Evolutionary conservation across 2,113 vertebrate genomes (phyloP).

Genomic region (Pithys albifrons): DNA sequence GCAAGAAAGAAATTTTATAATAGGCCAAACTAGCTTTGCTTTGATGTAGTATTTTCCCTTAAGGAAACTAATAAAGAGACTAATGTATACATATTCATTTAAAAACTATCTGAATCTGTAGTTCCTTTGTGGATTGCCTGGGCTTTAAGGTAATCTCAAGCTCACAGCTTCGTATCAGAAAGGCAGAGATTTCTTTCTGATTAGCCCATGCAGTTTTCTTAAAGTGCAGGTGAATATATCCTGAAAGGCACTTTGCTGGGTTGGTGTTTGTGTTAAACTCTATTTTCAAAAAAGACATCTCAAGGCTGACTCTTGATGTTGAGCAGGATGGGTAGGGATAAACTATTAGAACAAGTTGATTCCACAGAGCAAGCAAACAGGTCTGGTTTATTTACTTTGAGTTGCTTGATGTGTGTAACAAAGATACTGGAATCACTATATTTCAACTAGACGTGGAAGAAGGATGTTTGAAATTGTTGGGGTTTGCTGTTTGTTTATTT

Average conservation of each 20-base stretch:
- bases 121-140: slow-evolving; percentile 6
- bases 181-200: slow-evolving; percentile 13
- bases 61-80: slow-evolving; percentile 3
- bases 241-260: not conserved
- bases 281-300: not conserved
- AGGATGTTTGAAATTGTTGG: not conserved
- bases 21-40: not conserved
- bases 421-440: fast-evolving
- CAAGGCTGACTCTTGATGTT: not conserved
- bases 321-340: not conserved
- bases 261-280: not conserved
- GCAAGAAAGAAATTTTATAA: not conserved
- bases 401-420: not conserved
- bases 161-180: slow-evolving; percentile 5
- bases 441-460: not conserved
- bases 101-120: not conserved
- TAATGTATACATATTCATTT: slow-evolving; percentile 25
- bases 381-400: not conserved
- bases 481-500: not conserved
- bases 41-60: slow-evolving; percentile 37
- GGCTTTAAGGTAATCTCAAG: slow-evolving; percentile 12
- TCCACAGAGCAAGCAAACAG: not conserved
- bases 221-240: not conserved
- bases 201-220: not conserved
- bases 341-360: not conserved